phyloP scores from a whole-genome alignment of 2,113 vertebrate genomes.

The Ranitomeya variabilis region DNA sequence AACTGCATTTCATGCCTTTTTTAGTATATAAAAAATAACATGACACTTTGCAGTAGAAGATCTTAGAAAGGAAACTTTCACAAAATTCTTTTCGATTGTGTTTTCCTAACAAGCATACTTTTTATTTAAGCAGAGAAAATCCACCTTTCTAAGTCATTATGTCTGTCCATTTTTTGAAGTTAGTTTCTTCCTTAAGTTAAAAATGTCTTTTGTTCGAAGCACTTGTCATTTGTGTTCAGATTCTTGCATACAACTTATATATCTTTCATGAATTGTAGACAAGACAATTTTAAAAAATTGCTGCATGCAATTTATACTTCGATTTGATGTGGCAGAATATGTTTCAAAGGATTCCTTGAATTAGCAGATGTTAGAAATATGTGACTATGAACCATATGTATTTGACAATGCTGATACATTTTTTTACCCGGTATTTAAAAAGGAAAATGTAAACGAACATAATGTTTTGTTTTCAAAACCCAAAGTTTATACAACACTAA shows the following conservation, averaged over 20 bases:
- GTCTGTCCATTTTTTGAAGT: neutral
- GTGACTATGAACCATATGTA: neutral
- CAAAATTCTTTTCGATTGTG: neutral
- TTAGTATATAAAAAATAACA: neutral
- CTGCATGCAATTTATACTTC: constrained; percentile 6
- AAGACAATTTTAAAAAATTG: constrained; percentile 27
- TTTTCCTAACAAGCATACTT: neutral
- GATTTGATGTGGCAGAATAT: constrained; percentile 16
- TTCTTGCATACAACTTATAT: constrained; percentile 8
- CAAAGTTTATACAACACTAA: neutral
- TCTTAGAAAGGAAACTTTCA: neutral
- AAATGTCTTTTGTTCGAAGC: neutral
- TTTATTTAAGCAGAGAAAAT: neutral
- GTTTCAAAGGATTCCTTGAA: constrained; percentile 29
- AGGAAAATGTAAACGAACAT: neutral
- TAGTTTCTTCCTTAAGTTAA: neutral
- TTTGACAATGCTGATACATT: constrained; percentile 3
- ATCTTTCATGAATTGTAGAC: constrained; percentile 21
- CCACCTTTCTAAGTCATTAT: neutral
- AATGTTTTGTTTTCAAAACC: neutral
- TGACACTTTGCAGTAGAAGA: neutral
- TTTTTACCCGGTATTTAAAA: neutral
- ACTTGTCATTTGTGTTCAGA: constrained; percentile 8
- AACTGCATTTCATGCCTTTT: no score
- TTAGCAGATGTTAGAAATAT: constrained; percentile 13